Evolutionary conservation across 1,140 invertebrate species (phyloP), one percentile per base, ranked within the genome.

Genomic region (Sycobia sp.): DNA sequence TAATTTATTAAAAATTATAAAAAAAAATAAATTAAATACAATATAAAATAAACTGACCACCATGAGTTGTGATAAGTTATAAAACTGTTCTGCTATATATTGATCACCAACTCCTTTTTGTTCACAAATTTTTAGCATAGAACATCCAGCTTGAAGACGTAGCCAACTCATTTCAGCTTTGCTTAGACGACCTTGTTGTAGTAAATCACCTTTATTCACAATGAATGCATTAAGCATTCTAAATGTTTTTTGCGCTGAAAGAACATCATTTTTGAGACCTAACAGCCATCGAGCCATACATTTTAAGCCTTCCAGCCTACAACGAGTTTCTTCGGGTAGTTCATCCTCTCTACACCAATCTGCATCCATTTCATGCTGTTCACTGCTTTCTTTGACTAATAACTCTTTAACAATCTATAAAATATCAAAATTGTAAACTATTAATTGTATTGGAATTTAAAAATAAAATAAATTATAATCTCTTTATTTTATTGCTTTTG

Each of bases 41-140:
- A 49, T 39, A 34, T 27, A 16, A 29, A 3, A 27, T 27, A 14
- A 43, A 85, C 89, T 82, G 77, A 92, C 91, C 76, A 90, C 89
- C 87, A 98, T 94, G 10, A 98, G 85, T 71, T 91, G 88, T 0
- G 95, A 95, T 14, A 98, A 83, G 71, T 93, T 93, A 75, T 96
- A 96, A 82, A 96, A 98, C 81, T 98, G 96, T 72, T 97, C 94
- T 1, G 92, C 89, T 10, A 90, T 93, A 71, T 95, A 95, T 73
- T 97, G 92, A 82, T 98, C 95, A 16, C 94, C 93, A 44, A 97
- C 96, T 59, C 92, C 93, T 76, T 95, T 95, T 74, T 97, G 94
- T 75, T 98, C 95, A 79, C 94, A 96, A 38, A 98, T 91, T 81
- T 98, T 98, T 22, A 99, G 79, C 91, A 98, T 97, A 14, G 94